These are phyloP conservation scores for Mixornis gularis DNA, from an alignment of 2,113 vertebrate genomes.

Conservation along the genomic window DNA sequence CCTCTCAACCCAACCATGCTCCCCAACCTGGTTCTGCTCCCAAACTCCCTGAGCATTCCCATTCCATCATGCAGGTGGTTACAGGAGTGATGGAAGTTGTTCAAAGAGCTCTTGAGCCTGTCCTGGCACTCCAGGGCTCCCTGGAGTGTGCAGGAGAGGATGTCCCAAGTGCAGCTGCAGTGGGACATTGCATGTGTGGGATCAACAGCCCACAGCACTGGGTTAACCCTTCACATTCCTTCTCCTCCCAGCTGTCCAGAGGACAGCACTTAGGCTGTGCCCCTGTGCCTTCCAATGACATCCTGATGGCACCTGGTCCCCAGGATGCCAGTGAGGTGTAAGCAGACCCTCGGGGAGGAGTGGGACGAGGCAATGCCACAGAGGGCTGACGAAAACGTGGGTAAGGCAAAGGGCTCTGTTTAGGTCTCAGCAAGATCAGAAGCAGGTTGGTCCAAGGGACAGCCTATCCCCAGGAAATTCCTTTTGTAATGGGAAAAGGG, in stretches of 20 bases:
- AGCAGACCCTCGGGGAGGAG: neutral
- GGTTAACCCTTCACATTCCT: neutral
- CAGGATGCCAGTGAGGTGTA: neutral
- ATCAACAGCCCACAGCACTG: accelerated
- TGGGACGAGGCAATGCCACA: accelerated
- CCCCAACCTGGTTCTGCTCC: neutral
- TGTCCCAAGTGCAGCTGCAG: neutral
- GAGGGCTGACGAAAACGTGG: neutral
- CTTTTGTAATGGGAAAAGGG: neutral
- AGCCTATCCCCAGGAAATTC: neutral
- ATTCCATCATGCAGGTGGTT: neutral
- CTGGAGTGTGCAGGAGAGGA: neutral
- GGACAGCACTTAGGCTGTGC: neutral
- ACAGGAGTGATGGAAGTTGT: neutral
- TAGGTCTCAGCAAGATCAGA: neutral
- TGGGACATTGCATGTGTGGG: neutral
- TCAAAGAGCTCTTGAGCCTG: neutral
- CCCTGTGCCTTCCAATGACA: neutral
- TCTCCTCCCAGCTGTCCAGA: neutral
- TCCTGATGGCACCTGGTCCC: neutral
- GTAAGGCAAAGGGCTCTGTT: neutral
- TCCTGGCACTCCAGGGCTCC: neutral
- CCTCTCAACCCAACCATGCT: neutral
- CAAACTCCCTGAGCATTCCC: neutral
- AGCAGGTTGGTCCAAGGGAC: neutral